Percentiles rank a stretch among this genome's conserved stretches.
These are phyloP conservation scores for Hafferia zeledoni DNA, from an alignment of 2,797 vertebrate species.

Conservation along the genomic window DNA sequence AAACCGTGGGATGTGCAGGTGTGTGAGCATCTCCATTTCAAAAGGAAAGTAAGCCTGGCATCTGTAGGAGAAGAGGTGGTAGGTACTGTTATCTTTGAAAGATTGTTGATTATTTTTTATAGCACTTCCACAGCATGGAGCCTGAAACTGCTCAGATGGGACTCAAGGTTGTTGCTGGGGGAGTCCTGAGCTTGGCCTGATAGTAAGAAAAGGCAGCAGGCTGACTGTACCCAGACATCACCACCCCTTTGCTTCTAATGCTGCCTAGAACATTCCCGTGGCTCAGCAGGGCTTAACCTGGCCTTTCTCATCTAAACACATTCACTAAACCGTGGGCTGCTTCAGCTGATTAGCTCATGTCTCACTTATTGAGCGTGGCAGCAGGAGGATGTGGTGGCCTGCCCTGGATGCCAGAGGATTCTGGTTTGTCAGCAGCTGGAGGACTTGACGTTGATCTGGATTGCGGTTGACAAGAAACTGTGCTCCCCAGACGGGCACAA, in stretches of 20 bases:
- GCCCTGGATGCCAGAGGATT: not conserved
- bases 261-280: not conserved
- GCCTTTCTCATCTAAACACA: not conserved
- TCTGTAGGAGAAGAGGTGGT: not conserved
- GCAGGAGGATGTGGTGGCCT: not conserved
- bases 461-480: not conserved
- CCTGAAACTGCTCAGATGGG: not conserved
- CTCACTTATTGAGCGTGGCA: not conserved
- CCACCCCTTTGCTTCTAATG: not conserved
- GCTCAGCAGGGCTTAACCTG: conserved; percentile 33
- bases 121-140: not conserved
- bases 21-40: not conserved
- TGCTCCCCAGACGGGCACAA: not conserved
- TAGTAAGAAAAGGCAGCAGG: not conserved
- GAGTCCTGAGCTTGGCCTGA: not conserved
- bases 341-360: not conserved
- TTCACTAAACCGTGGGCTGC: not conserved
- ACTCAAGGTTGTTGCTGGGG: not conserved
- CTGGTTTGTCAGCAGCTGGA: not conserved
- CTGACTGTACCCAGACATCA: not conserved
- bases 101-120: not conserved
- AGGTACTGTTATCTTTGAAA: not conserved
- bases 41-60: not conserved
- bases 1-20: not conserved
- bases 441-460: not conserved